A percentile compares a stretch with the other conserved stretches of the same genome.
Evolutionary conservation across 2,113 vertebrate species (phyloP).

Genomic region (Illadopsis cleaveri): DNA sequence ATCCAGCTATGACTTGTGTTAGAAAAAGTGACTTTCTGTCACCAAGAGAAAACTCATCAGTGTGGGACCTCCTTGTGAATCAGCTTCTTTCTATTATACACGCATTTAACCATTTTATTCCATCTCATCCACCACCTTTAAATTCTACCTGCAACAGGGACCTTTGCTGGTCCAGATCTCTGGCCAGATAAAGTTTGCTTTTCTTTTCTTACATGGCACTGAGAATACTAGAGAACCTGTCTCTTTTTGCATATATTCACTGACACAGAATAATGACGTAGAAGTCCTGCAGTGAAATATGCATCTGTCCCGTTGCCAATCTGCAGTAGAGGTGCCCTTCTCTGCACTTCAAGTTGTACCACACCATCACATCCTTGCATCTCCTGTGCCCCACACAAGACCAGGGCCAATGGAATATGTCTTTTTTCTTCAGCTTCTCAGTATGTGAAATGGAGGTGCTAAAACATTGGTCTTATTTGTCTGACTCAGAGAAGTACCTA

Average conservation of each 20-base stretch:
- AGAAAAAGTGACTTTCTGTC: not conserved
- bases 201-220: not conserved
- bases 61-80: not conserved
- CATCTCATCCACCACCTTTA: not conserved
- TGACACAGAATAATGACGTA: not conserved
- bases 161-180: not conserved
- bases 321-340: not conserved
- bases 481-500: not conserved
- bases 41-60: not conserved
- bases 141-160: not conserved
- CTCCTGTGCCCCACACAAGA: not conserved
- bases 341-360: not conserved
- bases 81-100: not conserved
- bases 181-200: not conserved
- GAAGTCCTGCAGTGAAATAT: not conserved
- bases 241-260: not conserved
- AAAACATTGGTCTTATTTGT: not conserved
- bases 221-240: not conserved
- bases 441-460: not conserved
- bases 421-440: not conserved
- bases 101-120: not conserved
- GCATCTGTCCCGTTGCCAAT: not conserved
- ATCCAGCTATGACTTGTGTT: not conserved
- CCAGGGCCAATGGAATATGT: not conserved
- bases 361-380: not conserved